phyloP scores from a whole-genome alignment of 2,797 vertebrate species.

The Lepus townsendii region DNA sequence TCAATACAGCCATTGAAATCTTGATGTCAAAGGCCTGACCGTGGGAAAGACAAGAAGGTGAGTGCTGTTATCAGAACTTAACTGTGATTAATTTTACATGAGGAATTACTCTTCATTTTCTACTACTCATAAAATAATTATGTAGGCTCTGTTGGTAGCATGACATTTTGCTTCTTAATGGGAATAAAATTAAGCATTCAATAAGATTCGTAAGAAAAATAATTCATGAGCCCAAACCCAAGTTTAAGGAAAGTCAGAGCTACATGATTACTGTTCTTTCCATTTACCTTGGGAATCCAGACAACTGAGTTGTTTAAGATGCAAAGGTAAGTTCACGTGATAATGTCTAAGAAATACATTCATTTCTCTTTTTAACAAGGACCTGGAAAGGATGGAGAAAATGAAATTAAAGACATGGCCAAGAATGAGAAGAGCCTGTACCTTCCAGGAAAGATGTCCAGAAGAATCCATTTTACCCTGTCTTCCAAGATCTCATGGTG shows the following conservation, averaged over 20 bases:
- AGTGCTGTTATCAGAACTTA: not conserved
- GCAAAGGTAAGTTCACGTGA: not conserved
- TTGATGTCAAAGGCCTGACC: not conserved
- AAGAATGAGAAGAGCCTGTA: not conserved
- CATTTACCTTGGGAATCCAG: slow-evolving; percentile 7
- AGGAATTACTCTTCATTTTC: slow-evolving; percentile 39
- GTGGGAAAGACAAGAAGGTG: not conserved
- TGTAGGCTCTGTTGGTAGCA: not conserved
- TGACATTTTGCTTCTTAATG: not conserved
- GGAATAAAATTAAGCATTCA: slow-evolving; percentile 20
- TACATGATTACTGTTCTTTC: not conserved
- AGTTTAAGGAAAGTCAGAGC: not conserved
- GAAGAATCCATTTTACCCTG: slow-evolving; percentile 42
- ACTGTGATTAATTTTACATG: not conserved
- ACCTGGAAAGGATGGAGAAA: slow-evolving; percentile 14
- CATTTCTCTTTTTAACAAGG: slow-evolving; percentile 32
- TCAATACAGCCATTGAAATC: not conserved
- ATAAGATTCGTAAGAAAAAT: slow-evolving; percentile 42
- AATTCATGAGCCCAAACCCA: not conserved
- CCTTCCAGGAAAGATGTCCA: not conserved
- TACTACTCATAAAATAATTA: not conserved
- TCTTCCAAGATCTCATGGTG: not conserved
- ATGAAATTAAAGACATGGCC: slow-evolving; percentile 33
- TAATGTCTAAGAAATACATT: slow-evolving; percentile 40
- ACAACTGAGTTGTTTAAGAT: not conserved